Percentiles rank a stretch among this genome's conserved stretches.
These are phyloP conservation scores for Gobio occitaniae DNA, from an alignment of 2,797 vertebrate genomes.

Conservation along the genomic window DNA sequence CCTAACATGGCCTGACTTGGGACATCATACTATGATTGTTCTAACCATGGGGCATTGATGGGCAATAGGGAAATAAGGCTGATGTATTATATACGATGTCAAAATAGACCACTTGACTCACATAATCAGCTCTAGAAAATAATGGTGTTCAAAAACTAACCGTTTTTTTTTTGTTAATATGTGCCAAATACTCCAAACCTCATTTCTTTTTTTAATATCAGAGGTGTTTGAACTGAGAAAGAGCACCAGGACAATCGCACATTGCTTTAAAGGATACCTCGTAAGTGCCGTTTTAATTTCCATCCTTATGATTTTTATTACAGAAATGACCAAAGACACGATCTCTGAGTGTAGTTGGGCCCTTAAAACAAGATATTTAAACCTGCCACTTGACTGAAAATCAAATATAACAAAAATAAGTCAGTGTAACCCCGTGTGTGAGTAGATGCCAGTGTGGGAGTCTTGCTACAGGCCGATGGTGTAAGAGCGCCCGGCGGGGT, in stretches of 20 bases:
- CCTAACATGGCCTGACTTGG: neutral
- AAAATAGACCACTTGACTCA: neutral
- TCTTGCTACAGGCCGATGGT: conserved; percentile 85
- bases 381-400: conserved; percentile 12
- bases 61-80: neutral
- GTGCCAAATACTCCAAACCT: neutral
- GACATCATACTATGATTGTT: conserved; percentile 8
- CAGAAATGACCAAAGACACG: conserved; percentile 18
- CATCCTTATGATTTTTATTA: conserved; percentile 5
- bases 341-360: conserved; percentile 26
- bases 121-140: conserved; percentile 5
- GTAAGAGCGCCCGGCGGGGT: conserved; percentile 91
- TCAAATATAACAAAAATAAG: neutral
- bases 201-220: neutral
- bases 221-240: conserved; percentile 12
- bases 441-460: conserved; percentile 2
- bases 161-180: neutral
- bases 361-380: conserved; percentile 10
- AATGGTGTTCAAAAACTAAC: neutral
- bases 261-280: conserved; percentile 22
- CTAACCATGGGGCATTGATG: neutral
- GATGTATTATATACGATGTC: neutral
- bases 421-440: neutral
- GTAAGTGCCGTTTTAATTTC: conserved; percentile 12
- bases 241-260: conserved; percentile 11